phyloP scores from a whole-genome alignment of 2,888 invertebrate species.

The Xestia ashworthii region DNA sequence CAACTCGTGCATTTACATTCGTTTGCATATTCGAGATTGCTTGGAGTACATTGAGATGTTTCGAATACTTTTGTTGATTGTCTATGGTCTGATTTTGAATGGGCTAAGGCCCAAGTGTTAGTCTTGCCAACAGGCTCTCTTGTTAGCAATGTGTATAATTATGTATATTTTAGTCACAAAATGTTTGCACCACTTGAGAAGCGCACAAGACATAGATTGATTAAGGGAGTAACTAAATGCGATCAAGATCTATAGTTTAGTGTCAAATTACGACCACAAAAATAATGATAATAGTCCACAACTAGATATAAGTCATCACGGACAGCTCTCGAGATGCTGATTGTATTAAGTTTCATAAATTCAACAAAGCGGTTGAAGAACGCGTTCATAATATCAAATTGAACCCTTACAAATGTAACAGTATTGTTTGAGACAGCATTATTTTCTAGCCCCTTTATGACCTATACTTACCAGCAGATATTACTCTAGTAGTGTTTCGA shows the following conservation, averaged over 20 bases:
- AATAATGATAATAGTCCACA: background rate
- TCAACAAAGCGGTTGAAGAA: background rate
- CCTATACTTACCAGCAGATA: background rate
- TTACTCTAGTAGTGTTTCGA: background rate
- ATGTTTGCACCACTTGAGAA: background rate
- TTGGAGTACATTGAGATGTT: conserved; percentile 15
- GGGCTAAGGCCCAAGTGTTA: background rate
- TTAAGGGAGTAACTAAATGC: background rate
- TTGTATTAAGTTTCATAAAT: background rate
- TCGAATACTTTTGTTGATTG: conserved; percentile 29
- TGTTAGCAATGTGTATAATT: background rate
- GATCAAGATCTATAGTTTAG: background rate
- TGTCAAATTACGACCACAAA: background rate
- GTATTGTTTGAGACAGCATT: background rate
- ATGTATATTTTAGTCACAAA: background rate
- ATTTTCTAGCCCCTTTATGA: background rate
- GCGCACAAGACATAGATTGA: background rate
- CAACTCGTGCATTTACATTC: conserved; percentile 50
- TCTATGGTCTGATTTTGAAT: conserved; percentile 9
- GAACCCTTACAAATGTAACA: background rate
- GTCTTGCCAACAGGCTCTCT: conserved; percentile 5
- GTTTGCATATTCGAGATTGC: conserved; percentile 41
- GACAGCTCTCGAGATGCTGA: background rate
- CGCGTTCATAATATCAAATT: background rate
- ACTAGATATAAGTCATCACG: background rate